These are phyloP conservation scores for Apodemia zela DNA, from an alignment of 2,888 invertebrate genomes.

Conservation along the genomic window DNA sequence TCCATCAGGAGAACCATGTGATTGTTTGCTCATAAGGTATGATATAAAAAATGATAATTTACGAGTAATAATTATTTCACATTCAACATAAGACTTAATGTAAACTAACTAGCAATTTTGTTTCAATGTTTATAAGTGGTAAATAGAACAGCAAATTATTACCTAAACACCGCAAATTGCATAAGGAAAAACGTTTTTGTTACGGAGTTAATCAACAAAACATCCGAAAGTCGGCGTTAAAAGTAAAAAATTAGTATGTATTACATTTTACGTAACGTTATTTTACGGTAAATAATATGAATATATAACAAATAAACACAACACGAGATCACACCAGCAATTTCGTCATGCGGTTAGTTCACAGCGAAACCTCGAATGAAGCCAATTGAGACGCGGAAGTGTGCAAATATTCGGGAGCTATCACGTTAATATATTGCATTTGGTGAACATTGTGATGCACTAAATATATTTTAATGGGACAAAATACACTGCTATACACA, in stretches of 20 bases:
- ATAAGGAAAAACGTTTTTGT: neutral
- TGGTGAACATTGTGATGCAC: slow-evolving; percentile 19
- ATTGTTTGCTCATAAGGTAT: too few relatives aligned
- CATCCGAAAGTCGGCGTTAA: neutral
- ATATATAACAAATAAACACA: slow-evolving; percentile 20
- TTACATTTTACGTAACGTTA: neutral
- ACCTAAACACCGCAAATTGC: neutral
- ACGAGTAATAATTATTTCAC: too few relatives aligned
- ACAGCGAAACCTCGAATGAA: slow-evolving; percentile 54
- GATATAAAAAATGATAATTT: too few relatives aligned
- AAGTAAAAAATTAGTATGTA: neutral
- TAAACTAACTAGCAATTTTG: neutral
- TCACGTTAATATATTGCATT: slow-evolving; percentile 31
- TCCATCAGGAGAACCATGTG: too few relatives aligned
- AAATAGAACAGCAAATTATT: neutral
- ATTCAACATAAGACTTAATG: neutral
- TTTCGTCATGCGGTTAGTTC: slow-evolving; percentile 88
- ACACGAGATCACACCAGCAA: slow-evolving; percentile 34
- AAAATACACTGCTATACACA: neutral
- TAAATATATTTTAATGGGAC: slow-evolving; percentile 23
- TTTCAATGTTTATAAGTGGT: neutral
- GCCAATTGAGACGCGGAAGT: slow-evolving; percentile 62
- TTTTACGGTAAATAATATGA: slow-evolving; percentile 6
- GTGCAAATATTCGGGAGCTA: slow-evolving; percentile 54
- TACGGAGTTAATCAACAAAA: neutral